Evolutionary conservation across 2,797 vertebrate species (phyloP).

Genomic region (Falco columbarius): DNA sequence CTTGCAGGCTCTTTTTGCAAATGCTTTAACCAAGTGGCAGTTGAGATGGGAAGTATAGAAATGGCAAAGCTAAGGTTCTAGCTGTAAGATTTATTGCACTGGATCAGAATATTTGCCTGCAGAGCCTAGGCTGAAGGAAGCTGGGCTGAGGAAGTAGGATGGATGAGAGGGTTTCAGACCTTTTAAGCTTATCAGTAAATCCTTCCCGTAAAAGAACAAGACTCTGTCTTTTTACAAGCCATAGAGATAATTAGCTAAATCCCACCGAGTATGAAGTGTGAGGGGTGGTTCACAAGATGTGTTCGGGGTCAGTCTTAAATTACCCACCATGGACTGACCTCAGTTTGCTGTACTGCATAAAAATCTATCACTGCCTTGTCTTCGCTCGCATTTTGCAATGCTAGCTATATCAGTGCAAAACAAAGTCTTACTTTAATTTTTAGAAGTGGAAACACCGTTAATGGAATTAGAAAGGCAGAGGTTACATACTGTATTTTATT

Average conservation of each 20-base stretch:
- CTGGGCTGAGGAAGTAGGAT: background rate
- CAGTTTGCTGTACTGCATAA: background rate
- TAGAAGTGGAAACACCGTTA: background rate
- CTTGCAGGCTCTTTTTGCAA: background rate
- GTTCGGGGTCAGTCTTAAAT: background rate
- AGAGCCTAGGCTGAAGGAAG: background rate
- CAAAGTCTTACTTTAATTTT: background rate
- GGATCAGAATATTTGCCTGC: background rate
- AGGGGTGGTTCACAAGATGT: background rate
- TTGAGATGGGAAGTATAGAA: background rate
- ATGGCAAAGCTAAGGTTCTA: background rate
- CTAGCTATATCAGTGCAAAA: background rate
- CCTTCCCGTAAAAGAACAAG: background rate
- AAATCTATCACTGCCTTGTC: background rate
- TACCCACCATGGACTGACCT: background rate
- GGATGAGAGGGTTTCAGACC: background rate
- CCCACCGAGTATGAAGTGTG: background rate
- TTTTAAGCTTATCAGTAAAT: conserved; percentile 31
- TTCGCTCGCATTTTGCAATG: background rate
- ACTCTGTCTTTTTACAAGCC: background rate
- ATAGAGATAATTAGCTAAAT: conserved; percentile 22
- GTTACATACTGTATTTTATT: background rate
- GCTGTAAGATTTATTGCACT: background rate
- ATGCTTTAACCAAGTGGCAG: background rate
- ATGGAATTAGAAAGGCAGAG: background rate